These are phyloP conservation scores for Syrphus vitripennis DNA, from an alignment of 2,888 invertebrate genomes.

Conservation along the genomic window DNA sequence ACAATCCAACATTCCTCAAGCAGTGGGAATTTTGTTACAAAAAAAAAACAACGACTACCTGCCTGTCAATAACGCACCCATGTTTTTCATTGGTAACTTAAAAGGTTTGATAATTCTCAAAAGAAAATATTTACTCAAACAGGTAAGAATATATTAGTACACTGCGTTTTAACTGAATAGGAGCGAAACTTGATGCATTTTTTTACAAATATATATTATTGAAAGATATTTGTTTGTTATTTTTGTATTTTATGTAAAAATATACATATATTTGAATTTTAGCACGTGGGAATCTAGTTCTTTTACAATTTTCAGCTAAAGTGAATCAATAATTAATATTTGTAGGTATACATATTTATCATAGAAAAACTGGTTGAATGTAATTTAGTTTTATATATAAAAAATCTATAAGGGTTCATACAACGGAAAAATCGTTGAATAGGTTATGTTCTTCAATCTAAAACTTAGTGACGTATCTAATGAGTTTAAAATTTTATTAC, in stretches of 20 bases:
- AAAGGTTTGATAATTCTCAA: neutral
- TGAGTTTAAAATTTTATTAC: too few relatives aligned
- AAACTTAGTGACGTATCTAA: too few relatives aligned
- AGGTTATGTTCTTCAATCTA: too few relatives aligned
- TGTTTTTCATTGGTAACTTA: neutral
- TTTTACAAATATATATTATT: neutral
- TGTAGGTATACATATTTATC: too few relatives aligned
- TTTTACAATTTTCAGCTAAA: too few relatives aligned
- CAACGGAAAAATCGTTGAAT: too few relatives aligned
- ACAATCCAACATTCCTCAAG: neutral
- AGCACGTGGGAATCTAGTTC: too few relatives aligned
- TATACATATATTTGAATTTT: too few relatives aligned
- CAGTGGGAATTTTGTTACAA: neutral
- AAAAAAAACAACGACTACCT: neutral
- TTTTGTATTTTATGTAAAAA: neutral
- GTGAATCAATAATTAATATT: too few relatives aligned
- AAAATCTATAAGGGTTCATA: too few relatives aligned
- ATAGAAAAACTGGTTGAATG: too few relatives aligned
- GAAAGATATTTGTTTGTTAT: neutral
- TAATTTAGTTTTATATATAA: too few relatives aligned
- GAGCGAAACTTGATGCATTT: neutral
- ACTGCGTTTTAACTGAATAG: neutral
- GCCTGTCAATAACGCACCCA: neutral
- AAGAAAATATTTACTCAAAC: slow-evolving; percentile 2
- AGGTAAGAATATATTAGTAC: neutral